These are phyloP conservation scores for Onthophagus sagittarius DNA, from an alignment of 2,888 invertebrate species.

Conservation along the genomic window DNA sequence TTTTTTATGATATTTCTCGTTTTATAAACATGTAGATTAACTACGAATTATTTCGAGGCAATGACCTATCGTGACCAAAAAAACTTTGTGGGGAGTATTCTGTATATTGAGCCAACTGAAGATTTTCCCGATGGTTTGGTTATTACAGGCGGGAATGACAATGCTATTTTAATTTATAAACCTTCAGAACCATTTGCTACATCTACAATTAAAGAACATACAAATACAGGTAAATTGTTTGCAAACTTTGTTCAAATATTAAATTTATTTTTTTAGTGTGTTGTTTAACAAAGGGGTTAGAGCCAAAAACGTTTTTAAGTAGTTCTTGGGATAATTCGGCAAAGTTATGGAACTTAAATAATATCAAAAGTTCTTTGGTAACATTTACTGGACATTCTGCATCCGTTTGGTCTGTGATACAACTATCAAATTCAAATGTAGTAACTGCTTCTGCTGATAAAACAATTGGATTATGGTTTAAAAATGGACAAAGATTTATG, in stretches of 20 bases:
- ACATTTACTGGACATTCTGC: conserved; percentile 70
- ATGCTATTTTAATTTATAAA: conserved; percentile 74
- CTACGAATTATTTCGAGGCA: conserved; percentile 61
- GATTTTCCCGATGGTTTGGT: conserved; percentile 73
- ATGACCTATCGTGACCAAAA: conserved; percentile 74
- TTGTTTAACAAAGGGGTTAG: conserved; percentile 48
- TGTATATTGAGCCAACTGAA: conserved; percentile 67
- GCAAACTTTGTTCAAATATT: neutral
- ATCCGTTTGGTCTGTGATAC: conserved; percentile 80
- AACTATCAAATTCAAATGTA: conserved; percentile 55
- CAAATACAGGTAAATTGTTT: conserved; percentile 59
- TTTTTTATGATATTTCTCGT: conserved; percentile 13
- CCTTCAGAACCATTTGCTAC: conserved; percentile 66
- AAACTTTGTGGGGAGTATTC: conserved; percentile 82
- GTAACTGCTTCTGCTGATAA: conserved; percentile 93
- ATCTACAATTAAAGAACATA: conserved; percentile 71
- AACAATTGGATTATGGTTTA: conserved; percentile 78
- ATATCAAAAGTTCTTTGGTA: conserved; percentile 50
- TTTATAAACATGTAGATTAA: conserved; percentile 48
- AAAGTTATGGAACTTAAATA: conserved; percentile 71
- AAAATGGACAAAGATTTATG: conserved; percentile 61
- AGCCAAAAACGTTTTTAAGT: conserved; percentile 63
- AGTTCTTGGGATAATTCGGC: conserved; percentile 94
- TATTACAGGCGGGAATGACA: conserved; percentile 87
- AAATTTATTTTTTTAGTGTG: conserved; percentile 47